Evolutionary conservation across 2,888 invertebrate species (phyloP).

Genomic region (Campoplex nolae): DNA sequence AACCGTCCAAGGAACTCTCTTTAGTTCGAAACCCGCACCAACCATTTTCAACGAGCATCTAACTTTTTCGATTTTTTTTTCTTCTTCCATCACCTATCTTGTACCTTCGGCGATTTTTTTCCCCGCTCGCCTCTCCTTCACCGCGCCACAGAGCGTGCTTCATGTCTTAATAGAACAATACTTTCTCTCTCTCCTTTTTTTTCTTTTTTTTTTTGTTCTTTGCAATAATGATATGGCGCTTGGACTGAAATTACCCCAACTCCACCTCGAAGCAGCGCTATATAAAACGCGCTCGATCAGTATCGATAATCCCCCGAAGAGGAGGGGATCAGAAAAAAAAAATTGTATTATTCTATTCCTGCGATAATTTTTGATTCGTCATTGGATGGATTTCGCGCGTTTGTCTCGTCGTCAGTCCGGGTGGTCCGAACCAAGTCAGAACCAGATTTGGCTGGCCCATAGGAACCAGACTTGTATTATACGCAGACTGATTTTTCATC

Average conservation of each 20-base stretch:
- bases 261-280: background rate
- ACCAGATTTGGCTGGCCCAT: constrained; percentile 57
- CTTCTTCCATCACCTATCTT: background rate
- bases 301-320: constrained; percentile 14
- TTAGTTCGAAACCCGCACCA: constrained; percentile 17
- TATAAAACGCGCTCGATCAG: constrained; percentile 41
- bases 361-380: constrained; percentile 67
- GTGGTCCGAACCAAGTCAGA: constrained; percentile 59
- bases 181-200: constrained; percentile 32
- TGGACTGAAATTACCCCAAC: constrained; percentile 50
- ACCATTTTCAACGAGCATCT: constrained; percentile 31
- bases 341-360: constrained; percentile 31
- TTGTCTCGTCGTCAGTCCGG: constrained; percentile 53
- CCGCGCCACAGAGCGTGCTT: constrained; percentile 32
- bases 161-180: constrained; percentile 19
- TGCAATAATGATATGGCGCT: constrained; percentile 61
- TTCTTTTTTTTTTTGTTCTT: constrained; percentile 31
- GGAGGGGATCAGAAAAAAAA: background rate
- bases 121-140: constrained; percentile 11
- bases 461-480: constrained; percentile 20
- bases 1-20: constrained; percentile 25
- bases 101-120: background rate
- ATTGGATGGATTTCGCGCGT: constrained; percentile 64
- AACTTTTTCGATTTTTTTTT: constrained; percentile 43
- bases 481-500: constrained; percentile 45